These are phyloP conservation scores for Valencia hispanica DNA, from an alignment of 2,797 vertebrate species.

Conservation along the genomic window DNA sequence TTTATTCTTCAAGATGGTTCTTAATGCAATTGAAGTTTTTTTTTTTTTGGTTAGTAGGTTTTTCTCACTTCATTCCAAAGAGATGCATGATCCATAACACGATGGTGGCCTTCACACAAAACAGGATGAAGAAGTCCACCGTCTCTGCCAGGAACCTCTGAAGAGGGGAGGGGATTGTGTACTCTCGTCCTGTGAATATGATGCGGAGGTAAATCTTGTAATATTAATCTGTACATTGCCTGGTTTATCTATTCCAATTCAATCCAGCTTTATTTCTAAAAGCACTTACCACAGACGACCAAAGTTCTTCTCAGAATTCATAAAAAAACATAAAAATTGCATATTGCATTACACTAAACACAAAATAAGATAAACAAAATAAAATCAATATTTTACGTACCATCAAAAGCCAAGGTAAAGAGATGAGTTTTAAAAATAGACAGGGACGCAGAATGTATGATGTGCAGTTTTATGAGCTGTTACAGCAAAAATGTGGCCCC, in stretches of 20 bases:
- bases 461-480: neutral
- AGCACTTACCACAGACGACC: too few relatives aligned
- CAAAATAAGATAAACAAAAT: too few relatives aligned
- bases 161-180: slow-evolving; percentile 90
- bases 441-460: too few relatives aligned
- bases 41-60: neutral
- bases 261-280: too few relatives aligned
- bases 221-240: neutral
- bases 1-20: too few relatives aligned
- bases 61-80: slow-evolving; percentile 92
- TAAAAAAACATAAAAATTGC: neutral
- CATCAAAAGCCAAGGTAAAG: neutral
- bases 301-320: neutral
- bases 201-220: neutral
- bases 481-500: neutral
- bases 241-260: neutral
- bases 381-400: neutral
- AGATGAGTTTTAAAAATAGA: too few relatives aligned
- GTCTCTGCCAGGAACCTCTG: slow-evolving; percentile 94
- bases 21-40: neutral
- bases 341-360: neutral
- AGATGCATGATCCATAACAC: slow-evolving; percentile 94
- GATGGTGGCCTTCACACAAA: slow-evolving; percentile 94
- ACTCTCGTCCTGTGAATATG: slow-evolving; percentile 86
- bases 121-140: slow-evolving; percentile 96